These are phyloP conservation scores for Mayetiola destructor DNA, from an alignment of 2,888 invertebrate genomes.

Conservation along the genomic window DNA sequence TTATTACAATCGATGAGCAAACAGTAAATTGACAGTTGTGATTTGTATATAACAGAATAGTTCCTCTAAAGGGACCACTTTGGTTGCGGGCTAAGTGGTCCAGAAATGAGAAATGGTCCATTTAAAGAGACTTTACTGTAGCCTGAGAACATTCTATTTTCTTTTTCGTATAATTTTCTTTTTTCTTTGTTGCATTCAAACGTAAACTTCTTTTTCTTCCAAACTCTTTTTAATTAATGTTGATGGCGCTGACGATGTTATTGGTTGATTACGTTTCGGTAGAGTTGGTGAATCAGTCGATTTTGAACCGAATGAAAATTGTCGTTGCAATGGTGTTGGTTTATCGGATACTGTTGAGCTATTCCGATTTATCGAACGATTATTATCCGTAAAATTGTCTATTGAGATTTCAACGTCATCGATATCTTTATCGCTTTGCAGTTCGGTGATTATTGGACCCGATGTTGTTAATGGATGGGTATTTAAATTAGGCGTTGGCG, in stretches of 20 bases:
- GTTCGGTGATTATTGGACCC: conserved; percentile 25
- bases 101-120: too few species aligned
- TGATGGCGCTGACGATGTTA: conserved; percentile 28
- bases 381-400: conserved; percentile 14
- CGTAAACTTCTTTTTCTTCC: conserved; percentile 21
- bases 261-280: background rate
- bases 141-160: too few species aligned
- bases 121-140: too few species aligned
- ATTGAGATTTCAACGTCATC: conserved; percentile 14
- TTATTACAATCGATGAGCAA: too few species aligned
- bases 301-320: background rate
- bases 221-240: conserved; percentile 31
- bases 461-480: conserved; percentile 20
- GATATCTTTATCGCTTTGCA: conserved; percentile 25
- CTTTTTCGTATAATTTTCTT: too few species aligned
- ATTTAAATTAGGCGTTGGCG: conserved; percentile 25
- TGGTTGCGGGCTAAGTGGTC: too few species aligned
- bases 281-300: background rate
- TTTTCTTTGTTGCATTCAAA: too few species aligned
- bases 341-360: background rate
- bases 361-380: conserved; percentile 10
- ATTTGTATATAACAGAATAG: too few species aligned
- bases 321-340: background rate
- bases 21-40: too few species aligned
- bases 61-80: too few species aligned